phyloP scores from a whole-genome alignment of 2,113 vertebrate species.

The Mirza zaza region DNA sequence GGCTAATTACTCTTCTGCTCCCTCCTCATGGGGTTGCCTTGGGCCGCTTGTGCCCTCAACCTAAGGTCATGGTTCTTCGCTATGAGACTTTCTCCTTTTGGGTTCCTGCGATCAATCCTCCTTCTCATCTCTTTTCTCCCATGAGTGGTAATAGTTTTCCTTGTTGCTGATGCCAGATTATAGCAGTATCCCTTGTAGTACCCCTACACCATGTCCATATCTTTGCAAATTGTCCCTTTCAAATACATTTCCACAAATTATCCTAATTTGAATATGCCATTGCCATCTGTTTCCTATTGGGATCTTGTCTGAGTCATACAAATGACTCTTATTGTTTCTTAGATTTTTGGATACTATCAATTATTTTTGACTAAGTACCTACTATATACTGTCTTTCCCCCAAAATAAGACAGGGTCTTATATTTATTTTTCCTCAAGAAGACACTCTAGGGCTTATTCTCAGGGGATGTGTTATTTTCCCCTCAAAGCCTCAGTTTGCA shows the following conservation, averaged over 20 bases:
- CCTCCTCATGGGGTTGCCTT: slow-evolving; percentile 51
- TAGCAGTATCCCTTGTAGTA: not conserved
- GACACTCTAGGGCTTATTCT: too few relatives aligned
- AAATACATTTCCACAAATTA: not conserved
- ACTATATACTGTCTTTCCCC: too few relatives aligned
- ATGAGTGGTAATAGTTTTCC: slow-evolving; percentile 31
- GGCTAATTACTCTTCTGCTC: slow-evolving; percentile 60
- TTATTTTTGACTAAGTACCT: not conserved
- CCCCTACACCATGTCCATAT: not conserved
- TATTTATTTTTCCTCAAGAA: too few relatives aligned
- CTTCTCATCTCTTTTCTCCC: slow-evolving; percentile 25
- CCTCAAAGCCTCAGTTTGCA: too few relatives aligned
- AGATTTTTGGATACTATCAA: slow-evolving; percentile 1
- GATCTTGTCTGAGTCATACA: not conserved
- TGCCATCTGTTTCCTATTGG: not conserved
- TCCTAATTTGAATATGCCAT: not conserved
- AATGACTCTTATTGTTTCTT: slow-evolving; percentile 1
- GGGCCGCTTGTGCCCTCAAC: slow-evolving; percentile 61
- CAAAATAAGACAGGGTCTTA: too few relatives aligned
- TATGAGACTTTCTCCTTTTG: slow-evolving; percentile 54
- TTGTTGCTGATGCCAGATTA: not conserved
- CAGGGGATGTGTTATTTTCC: too few relatives aligned
- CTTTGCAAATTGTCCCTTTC: slow-evolving; percentile 13
- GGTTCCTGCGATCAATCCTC: slow-evolving; percentile 60
- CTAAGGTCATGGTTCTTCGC: slow-evolving; percentile 64